Evolutionary conservation across 2,797 vertebrate species (phyloP).

Genomic region (Bovichtus diacanthus): DNA sequence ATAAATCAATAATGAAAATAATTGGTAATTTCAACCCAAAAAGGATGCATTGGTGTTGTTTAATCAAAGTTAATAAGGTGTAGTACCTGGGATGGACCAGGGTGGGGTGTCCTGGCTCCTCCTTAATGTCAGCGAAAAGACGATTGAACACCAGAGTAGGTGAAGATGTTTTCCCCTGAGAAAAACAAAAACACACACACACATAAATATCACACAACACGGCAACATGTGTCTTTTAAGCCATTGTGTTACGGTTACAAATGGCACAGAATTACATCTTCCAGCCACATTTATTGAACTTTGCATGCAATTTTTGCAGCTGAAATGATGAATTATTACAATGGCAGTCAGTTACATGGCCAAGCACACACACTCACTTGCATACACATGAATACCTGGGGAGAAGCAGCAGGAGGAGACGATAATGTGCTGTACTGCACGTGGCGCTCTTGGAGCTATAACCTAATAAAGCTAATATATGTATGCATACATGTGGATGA

Average conservation of each 20-base stretch:
- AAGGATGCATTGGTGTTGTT: not conserved
- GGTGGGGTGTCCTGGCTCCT: conserved; percentile 91
- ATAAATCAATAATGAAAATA: not conserved
- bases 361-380: conserved; percentile 3
- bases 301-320: conserved; percentile 31
- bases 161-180: conserved; percentile 78
- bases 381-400: conserved; percentile 18
- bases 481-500: conserved; percentile 62
- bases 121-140: conserved; percentile 95
- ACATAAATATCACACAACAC: conserved; percentile 21
- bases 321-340: conserved; percentile 48
- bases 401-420: conserved; percentile 44
- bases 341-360: conserved; percentile 38
- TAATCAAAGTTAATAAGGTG: conserved; percentile 40
- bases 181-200: conserved; percentile 35
- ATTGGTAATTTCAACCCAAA: not conserved
- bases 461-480: conserved; percentile 77
- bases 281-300: conserved; percentile 41
- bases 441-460: conserved; percentile 52
- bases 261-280: conserved; percentile 17
- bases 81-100: conserved; percentile 94
- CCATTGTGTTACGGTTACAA: not conserved
- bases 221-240: conserved; percentile 1
- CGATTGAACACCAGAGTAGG: conserved; percentile 87
- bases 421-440: conserved; percentile 52